These are phyloP conservation scores for Diaperis boleti DNA, from an alignment of 2,888 invertebrate species.

Conservation along the genomic window DNA sequence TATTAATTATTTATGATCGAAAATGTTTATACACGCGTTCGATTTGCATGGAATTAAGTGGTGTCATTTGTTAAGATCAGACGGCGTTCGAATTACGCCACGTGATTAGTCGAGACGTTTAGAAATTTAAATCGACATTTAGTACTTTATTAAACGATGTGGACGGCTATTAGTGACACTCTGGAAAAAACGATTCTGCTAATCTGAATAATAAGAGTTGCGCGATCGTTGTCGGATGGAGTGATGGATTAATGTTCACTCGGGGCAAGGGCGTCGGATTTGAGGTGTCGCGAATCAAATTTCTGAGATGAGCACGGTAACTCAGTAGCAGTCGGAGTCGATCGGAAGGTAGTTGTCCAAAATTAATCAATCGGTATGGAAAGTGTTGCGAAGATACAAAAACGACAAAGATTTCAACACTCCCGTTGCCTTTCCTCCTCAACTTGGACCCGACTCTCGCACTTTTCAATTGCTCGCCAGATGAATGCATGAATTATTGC, in stretches of 20 bases:
- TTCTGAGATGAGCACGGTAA: no score
- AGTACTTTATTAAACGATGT: conserved; percentile 15
- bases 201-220: conserved; percentile 29
- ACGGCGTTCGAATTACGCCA: conserved; percentile 38
- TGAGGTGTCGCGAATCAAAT: no score
- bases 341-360: no score
- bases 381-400: no score
- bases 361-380: no score
- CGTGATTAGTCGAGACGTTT: conserved; percentile 35
- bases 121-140: conserved; percentile 30
- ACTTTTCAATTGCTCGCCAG: no score
- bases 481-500: conserved; percentile 20
- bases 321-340: no score
- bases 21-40: conserved; percentile 47
- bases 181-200: conserved; percentile 13
- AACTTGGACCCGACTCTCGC: no score
- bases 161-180: conserved; percentile 12
- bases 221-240: conserved; percentile 2
- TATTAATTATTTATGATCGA: conserved; percentile 54
- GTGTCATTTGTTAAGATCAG: conserved; percentile 53
- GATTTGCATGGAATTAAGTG: conserved; percentile 52
- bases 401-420: no score
- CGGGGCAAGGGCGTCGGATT: conserved; percentile 10
- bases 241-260: conserved; percentile 16
- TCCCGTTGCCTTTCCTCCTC: no score